These are phyloP conservation scores for Tetheella fluctuosa DNA, from an alignment of 2,888 invertebrate genomes.

Conservation along the genomic window DNA sequence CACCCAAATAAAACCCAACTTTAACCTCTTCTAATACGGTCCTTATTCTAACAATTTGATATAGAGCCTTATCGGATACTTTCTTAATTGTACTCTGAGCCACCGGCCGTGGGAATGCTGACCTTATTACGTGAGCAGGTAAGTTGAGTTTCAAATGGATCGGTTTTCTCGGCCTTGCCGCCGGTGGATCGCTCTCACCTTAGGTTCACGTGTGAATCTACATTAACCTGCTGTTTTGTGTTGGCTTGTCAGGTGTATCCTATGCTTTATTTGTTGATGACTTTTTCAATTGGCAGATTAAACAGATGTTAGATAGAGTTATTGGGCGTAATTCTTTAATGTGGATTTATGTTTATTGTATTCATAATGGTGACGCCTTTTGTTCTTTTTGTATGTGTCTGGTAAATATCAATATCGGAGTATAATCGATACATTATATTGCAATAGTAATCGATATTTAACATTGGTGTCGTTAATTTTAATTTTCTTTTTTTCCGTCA, in stretches of 20 bases:
- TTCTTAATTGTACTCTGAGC: slow-evolving; percentile 79
- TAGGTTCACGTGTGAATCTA: slow-evolving; percentile 81
- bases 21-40: slow-evolving; percentile 55
- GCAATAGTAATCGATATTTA: neutral
- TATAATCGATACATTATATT: neutral
- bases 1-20: slow-evolving; percentile 54
- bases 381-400: slow-evolving; percentile 45
- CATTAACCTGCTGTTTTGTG: slow-evolving; percentile 76
- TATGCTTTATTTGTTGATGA: slow-evolving; percentile 55
- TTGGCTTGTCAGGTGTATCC: slow-evolving; percentile 67
- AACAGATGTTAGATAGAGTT: slow-evolving; percentile 63
- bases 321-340: slow-evolving; percentile 76
- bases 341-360: slow-evolving; percentile 73
- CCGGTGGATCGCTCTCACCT: slow-evolving; percentile 81
- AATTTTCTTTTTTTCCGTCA: neutral
- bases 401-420: neutral
- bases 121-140: slow-evolving; percentile 64
- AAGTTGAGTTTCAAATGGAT: slow-evolving; percentile 67
- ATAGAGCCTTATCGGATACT: slow-evolving; percentile 75
- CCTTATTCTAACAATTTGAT: slow-evolving; percentile 51
- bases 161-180: slow-evolving; percentile 78
- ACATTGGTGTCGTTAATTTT: neutral
- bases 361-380: slow-evolving; percentile 71
- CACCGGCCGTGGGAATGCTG: slow-evolving; percentile 65
- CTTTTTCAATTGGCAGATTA: slow-evolving; percentile 70